Evolutionary conservation across 2,113 vertebrate genomes (phyloP).

Genomic region (Sceloporus undulatus): DNA sequence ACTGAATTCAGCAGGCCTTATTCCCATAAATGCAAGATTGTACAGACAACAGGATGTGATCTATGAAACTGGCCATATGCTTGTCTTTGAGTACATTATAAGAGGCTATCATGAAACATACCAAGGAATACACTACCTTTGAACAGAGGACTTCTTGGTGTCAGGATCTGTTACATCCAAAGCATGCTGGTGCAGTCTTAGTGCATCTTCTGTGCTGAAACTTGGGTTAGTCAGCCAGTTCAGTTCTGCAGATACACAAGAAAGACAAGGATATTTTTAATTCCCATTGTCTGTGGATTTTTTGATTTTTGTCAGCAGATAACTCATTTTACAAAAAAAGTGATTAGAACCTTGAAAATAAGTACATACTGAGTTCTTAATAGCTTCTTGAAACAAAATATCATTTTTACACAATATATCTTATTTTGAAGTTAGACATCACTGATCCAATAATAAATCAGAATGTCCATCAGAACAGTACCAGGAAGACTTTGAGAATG

Average conservation of each 20-base stretch:
- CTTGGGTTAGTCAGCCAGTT: slow-evolving; percentile 93
- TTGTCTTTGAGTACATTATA: background rate
- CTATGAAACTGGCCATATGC: background rate
- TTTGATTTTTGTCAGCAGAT: slow-evolving; percentile 34
- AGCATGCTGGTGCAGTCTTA: slow-evolving; percentile 78
- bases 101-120: slow-evolving; percentile 20
- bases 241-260: slow-evolving; percentile 77
- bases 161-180: slow-evolving; percentile 56
- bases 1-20: background rate
- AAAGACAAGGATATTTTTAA: slow-evolving; percentile 47
- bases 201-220: slow-evolving; percentile 81
- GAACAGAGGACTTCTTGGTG: slow-evolving; percentile 43
- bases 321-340: slow-evolving; percentile 30
- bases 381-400: slow-evolving; percentile 45
- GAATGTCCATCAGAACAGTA: background rate
- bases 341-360: slow-evolving; percentile 34
- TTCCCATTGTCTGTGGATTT: background rate
- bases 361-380: slow-evolving; percentile 8
- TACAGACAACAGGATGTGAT: background rate
- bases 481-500: background rate
- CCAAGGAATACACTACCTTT: slow-evolving; percentile 64
- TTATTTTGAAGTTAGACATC: slow-evolving; percentile 40
- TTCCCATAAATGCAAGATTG: background rate
- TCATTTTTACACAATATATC: background rate
- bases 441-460: slow-evolving; percentile 17